Conservation (phyloP, 2,113 vertebrate species). For the Elephantulus edwardii region DNA sequence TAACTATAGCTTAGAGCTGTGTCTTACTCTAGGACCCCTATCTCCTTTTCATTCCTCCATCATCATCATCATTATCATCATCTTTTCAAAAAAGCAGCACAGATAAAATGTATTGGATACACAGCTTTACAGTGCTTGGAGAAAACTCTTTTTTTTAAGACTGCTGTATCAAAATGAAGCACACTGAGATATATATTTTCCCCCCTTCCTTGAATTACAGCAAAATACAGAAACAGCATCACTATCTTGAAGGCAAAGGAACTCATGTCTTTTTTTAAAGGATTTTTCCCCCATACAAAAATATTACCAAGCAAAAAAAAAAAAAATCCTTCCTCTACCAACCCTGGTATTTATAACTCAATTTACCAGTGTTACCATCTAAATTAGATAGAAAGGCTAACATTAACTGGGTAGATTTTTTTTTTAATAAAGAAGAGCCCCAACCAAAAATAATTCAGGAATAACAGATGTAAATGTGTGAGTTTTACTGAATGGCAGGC, state of each 20-base stretch:
- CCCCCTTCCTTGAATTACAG: slow-evolving; percentile 72
- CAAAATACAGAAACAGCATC: slow-evolving; percentile 78
- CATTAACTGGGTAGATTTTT: slow-evolving; percentile 57
- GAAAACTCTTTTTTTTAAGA: slow-evolving; percentile 61
- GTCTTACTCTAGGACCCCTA: slow-evolving; percentile 68
- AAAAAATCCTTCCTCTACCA: slow-evolving; percentile 39
- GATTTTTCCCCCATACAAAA: slow-evolving; percentile 75
- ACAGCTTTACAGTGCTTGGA: slow-evolving; percentile 69
- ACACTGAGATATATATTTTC: neutral
- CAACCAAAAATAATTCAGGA: slow-evolving; percentile 73
- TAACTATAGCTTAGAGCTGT: slow-evolving; percentile 72
- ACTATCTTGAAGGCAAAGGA: slow-evolving; percentile 75
- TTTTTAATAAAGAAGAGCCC: slow-evolving; percentile 53
- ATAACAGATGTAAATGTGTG: slow-evolving; percentile 72
- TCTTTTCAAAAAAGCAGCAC: slow-evolving; percentile 37
- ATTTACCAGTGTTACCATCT: slow-evolving; percentile 75
- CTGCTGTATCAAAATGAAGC: slow-evolving; percentile 67
- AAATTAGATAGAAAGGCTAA: slow-evolving; percentile 76
- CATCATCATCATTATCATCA: no score
- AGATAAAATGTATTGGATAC: slow-evolving; percentile 62
- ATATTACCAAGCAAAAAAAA: slow-evolving; percentile 73
- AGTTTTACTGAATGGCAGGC: slow-evolving; percentile 69
- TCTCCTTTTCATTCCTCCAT: slow-evolving; percentile 28
- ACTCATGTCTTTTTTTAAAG: slow-evolving; percentile 78
- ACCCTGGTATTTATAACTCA: slow-evolving; percentile 73